Evolutionary conservation across 2,888 invertebrate species (phyloP).

Genomic region (Phymatocera aterrima): DNA sequence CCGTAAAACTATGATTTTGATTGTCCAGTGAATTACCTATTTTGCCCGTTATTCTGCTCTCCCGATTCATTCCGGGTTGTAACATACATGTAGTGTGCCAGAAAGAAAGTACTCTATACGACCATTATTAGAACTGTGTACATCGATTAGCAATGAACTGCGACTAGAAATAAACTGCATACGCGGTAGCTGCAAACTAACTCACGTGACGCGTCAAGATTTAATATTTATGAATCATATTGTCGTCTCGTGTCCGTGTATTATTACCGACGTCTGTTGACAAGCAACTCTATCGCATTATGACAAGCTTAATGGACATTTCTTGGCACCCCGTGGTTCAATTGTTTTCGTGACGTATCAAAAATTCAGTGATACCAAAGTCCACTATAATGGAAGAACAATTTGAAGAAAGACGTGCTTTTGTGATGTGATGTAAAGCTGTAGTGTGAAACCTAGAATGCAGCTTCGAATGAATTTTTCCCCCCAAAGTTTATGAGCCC

Average conservation of each 20-base stretch:
- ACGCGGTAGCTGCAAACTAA: slow-evolving; percentile 46
- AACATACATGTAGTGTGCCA: no score
- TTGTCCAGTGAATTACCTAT: no score
- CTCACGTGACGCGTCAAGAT: slow-evolving; percentile 41
- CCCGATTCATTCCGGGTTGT: no score
- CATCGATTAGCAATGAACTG: slow-evolving; percentile 25
- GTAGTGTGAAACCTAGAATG: no score
- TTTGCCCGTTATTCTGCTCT: no score
- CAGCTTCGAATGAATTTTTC: no score
- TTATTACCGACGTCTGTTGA: not conserved
- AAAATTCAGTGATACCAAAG: not conserved
- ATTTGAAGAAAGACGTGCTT: no score
- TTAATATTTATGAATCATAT: slow-evolving; percentile 29
- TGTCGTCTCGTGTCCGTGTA: not conserved
- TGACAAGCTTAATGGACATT: not conserved
- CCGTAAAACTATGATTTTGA: no score
- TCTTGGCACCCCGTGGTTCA: not conserved
- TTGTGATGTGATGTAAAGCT: no score
- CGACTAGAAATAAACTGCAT: slow-evolving; percentile 24
- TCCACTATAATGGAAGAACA: not conserved
- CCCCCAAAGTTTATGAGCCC: not conserved
- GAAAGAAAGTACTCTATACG: not conserved
- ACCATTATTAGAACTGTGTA: not conserved
- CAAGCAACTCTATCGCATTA: not conserved
- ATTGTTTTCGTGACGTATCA: not conserved